Percentiles rank a stretch among this genome's conserved stretches.
Conservation (phyloP, 2,888 invertebrate genomes). For the Sarcophaga carnaria region DNA sequence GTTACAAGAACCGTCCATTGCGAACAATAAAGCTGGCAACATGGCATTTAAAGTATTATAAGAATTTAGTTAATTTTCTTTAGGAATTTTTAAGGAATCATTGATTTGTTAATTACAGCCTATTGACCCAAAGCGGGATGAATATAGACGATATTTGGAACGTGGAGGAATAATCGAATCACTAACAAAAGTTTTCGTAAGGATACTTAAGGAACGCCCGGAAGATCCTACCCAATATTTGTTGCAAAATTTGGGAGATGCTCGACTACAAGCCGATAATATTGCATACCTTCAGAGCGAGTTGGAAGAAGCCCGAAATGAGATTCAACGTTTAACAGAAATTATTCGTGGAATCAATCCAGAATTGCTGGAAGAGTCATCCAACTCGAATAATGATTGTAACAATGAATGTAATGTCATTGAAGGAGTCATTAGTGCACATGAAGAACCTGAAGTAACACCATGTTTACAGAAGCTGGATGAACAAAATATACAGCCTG, state of each 20-base stretch:
- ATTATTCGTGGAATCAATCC: slow-evolving; percentile 76
- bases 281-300: slow-evolving; percentile 77
- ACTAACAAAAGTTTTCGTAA: slow-evolving; percentile 79
- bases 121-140: slow-evolving; percentile 81
- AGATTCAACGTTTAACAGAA: slow-evolving; percentile 75
- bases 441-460: background rate
- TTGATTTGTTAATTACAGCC: slow-evolving; percentile 74
- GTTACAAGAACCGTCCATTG: slow-evolving; percentile 31
- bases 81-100: too few relatives aligned
- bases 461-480: background rate
- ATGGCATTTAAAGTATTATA: slow-evolving; percentile 76
- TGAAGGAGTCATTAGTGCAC: slow-evolving; percentile 30
- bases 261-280: slow-evolving; percentile 76
- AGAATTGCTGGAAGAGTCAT: slow-evolving; percentile 70
- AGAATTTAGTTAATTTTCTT: slow-evolving; percentile 4
- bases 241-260: slow-evolving; percentile 77
- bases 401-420: slow-evolving; percentile 29
- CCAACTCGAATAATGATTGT: slow-evolving; percentile 28
- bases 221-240: slow-evolving; percentile 80
- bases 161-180: slow-evolving; percentile 80
- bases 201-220: slow-evolving; percentile 78
- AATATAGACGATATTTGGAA: slow-evolving; percentile 81
- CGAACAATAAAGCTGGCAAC: slow-evolving; percentile 29
- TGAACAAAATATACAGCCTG: slow-evolving; percentile 26
- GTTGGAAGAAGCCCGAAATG: slow-evolving; percentile 75